phyloP scores from a whole-genome alignment of 2,888 invertebrate species.

The Hipparchia semele region DNA sequence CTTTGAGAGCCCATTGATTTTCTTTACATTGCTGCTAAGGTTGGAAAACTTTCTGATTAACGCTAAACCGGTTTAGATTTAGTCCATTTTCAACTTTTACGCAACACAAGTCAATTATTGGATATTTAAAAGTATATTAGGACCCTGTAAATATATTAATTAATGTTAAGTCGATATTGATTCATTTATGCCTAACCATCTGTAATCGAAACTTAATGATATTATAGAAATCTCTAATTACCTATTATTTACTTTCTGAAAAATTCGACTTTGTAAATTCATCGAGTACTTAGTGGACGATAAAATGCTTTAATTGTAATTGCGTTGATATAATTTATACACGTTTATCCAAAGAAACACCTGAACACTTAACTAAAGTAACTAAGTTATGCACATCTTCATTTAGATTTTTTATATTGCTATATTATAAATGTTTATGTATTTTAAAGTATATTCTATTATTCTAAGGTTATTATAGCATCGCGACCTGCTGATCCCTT shows the following conservation, averaged over 20 bases:
- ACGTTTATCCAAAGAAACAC: conserved; percentile 10
- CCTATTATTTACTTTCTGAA: too few relatives aligned
- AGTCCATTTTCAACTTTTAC: conserved; percentile 3
- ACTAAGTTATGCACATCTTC: conserved; percentile 17
- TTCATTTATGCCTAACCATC: conserved; percentile 17
- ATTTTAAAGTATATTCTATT: conserved; percentile 45
- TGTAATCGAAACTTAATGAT: conserved; percentile 12
- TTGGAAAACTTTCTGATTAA: not conserved
- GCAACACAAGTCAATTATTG: conserved; percentile 31
- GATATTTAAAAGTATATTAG: conserved; percentile 27
- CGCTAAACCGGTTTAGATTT: not conserved
- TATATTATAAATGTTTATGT: conserved; percentile 31
- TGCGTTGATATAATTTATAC: conserved; percentile 24
- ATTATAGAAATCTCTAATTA: conserved; percentile 11
- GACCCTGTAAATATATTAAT: conserved; percentile 33
- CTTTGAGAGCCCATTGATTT: conserved; percentile 63
- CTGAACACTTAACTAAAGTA: not conserved
- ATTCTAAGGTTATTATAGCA: conserved; percentile 32
- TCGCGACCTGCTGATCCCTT: conserved; percentile 66
- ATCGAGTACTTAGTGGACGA: conserved; percentile 14
- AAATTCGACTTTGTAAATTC: conserved; percentile 12
- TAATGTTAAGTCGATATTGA: conserved; percentile 28
- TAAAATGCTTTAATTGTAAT: conserved; percentile 30
- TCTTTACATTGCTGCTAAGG: not conserved
- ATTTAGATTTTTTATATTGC: conserved; percentile 11